Evolutionary conservation across 23 tunicate genomes (phyloP), one percentile per base, ranked within the genome.

Genomic region (Ciona savignyi): DNA sequence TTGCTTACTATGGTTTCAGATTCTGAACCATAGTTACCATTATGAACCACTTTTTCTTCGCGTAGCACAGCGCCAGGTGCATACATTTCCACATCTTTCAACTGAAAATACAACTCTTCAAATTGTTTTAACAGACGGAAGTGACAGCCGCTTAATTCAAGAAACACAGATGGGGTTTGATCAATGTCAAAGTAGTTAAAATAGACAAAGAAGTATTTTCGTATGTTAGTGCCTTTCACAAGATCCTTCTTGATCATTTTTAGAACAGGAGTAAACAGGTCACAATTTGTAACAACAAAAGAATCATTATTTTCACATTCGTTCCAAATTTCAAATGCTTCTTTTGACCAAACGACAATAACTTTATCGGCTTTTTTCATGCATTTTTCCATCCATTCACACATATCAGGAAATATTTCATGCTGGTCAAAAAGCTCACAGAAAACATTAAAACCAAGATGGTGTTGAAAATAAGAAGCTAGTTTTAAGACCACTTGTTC

Each of bases 71-170:
- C 9, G 9, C 56, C 56, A 6, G 56, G 56, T 63, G 66, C 30
- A 33, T 70, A 85, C 20, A n/a, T 72, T 78, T 78, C 92, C 22
- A 67, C 31, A 33, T 68, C 79, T 26, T 62, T 61, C 1, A 85
- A 34, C 33, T 78, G 74, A 67, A 78, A 79, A 51, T 78, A 85
- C 25, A 85, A 73, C 2, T 78, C 62, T 27, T 85, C 92, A 73
- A 79, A 78, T 27, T 85, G 73, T 9, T 73, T 60, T 84, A 85
- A 78, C 2, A 85, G 75, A 30, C 27, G 34, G 64, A 72, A 81
- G 51, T 65, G 70, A 42, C 51, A 73, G 28, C 34, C 29, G 34
- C 32, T 19, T 4, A 62, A 75, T 6, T 42, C 83, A n/a, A n/a
- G n/a, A 27, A 85, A 78, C 20, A 49, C 60, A 21, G 30, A 22